Conservation (phyloP, 1,140 invertebrate genomes). For the Drosophila pectinifera region DNA sequence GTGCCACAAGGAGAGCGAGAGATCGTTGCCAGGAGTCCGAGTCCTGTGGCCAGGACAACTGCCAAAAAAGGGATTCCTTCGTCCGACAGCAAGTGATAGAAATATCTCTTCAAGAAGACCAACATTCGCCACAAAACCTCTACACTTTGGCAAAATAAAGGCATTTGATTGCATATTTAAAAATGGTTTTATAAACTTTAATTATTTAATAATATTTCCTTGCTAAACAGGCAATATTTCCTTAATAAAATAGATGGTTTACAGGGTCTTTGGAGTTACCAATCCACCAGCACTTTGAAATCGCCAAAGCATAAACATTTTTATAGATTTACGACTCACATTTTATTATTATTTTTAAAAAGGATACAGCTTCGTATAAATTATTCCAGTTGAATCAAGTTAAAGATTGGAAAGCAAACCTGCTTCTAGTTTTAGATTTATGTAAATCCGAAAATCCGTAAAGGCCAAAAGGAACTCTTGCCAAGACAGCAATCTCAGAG, state of each 20-base stretch:
- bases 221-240: background rate
- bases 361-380: no score
- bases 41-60: conserved; percentile 42
- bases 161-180: background rate
- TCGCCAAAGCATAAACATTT: no score
- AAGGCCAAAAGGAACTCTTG: background rate
- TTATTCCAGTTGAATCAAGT: no score
- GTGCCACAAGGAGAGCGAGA: conserved; percentile 34
- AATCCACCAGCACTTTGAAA: background rate
- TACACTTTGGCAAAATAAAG: background rate
- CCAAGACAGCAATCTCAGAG: background rate
- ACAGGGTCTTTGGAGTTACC: background rate
- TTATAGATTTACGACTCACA: no score
- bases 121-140: conserved; percentile 9
- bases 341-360: no score
- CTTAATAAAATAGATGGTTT: background rate
- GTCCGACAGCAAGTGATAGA: conserved; percentile 33
- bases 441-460: background rate
- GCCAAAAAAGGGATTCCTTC: conserved; percentile 28
- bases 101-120: conserved; percentile 27
- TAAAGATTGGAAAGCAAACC: background rate
- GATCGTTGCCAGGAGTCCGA: conserved; percentile 26
- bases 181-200: background rate
- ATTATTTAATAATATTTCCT: background rate
- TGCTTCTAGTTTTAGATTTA: background rate